Percentiles rank a stretch among this genome's conserved stretches.
These are phyloP conservation scores for Heliconius sara DNA, from an alignment of 2,888 invertebrate species.

Conservation along the genomic window DNA sequence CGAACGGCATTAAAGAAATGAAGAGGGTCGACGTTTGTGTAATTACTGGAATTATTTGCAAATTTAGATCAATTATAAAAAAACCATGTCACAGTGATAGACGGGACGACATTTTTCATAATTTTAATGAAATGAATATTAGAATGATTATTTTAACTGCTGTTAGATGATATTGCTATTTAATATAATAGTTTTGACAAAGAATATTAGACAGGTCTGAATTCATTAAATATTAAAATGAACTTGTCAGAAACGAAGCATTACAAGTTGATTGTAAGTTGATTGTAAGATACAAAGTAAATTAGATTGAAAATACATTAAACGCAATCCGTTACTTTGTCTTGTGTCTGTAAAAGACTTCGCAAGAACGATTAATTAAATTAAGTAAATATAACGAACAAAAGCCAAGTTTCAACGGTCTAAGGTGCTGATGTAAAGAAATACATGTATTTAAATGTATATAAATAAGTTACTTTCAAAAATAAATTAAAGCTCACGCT, in stretches of 20 bases:
- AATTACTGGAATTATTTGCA: slow-evolving; percentile 82
- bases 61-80: slow-evolving; percentile 79
- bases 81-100: slow-evolving; percentile 65
- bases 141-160: not conserved
- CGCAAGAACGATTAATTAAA: slow-evolving; percentile 46
- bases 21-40: slow-evolving; percentile 82
- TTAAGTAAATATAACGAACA: slow-evolving; percentile 51
- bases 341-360: slow-evolving; percentile 26
- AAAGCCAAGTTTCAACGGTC: slow-evolving; percentile 53
- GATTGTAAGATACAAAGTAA: not conserved
- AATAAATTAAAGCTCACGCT: slow-evolving; percentile 16
- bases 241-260: not conserved
- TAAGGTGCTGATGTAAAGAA: slow-evolving; percentile 22
- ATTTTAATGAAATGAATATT: not conserved
- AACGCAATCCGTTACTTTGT: slow-evolving; percentile 30
- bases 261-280: slow-evolving; percentile 12
- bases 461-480: slow-evolving; percentile 21
- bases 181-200: not conserved
- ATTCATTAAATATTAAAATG: not conserved
- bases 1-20: slow-evolving; percentile 66
- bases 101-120: slow-evolving; percentile 3
- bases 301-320: slow-evolving; percentile 24
- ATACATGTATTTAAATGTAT: too few species aligned
- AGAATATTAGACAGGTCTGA: not conserved
- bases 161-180: not conserved